A percentile compares a stretch with the other conserved stretches of the same genome.
phyloP scores from a whole-genome alignment of 2,797 vertebrate species.

The Podargus strigoides region DNA sequence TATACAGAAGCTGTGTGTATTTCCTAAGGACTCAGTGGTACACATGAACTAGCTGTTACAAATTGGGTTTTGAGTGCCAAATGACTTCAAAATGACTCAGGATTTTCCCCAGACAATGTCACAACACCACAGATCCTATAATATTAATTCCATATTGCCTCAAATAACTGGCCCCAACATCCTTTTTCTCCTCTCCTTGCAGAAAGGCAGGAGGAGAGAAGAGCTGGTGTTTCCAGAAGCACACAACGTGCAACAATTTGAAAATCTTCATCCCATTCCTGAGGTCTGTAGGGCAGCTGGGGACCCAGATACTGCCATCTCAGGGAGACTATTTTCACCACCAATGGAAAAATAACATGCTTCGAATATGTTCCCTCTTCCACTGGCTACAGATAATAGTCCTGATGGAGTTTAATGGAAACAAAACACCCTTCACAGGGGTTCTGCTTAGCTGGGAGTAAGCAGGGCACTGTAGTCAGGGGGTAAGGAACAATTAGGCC shows the following conservation, averaged over 20 bases:
- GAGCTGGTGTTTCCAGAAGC: neutral
- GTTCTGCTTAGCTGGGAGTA: neutral
- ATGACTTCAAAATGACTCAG: neutral
- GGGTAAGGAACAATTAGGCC: neutral
- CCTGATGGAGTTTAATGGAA: neutral
- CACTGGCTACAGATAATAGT: neutral
- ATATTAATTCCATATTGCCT: neutral
- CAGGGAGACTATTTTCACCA: neutral
- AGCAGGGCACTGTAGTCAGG: neutral
- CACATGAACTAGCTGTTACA: neutral
- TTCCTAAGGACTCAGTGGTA: neutral
- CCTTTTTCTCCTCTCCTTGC: neutral
- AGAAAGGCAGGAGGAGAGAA: neutral
- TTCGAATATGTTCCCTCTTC: neutral
- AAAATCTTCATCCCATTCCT: neutral
- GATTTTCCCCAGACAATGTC: neutral
- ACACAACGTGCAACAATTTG: fast-evolving
- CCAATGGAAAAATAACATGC: neutral
- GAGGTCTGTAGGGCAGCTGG: neutral
- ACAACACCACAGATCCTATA: neutral
- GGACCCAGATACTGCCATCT: neutral
- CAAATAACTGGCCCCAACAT: neutral
- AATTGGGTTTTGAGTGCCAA: neutral
- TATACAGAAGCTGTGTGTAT: neutral
- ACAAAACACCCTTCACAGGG: neutral